Conservation (phyloP, 2,888 invertebrate species). For the Pegoplata infirma region DNA sequence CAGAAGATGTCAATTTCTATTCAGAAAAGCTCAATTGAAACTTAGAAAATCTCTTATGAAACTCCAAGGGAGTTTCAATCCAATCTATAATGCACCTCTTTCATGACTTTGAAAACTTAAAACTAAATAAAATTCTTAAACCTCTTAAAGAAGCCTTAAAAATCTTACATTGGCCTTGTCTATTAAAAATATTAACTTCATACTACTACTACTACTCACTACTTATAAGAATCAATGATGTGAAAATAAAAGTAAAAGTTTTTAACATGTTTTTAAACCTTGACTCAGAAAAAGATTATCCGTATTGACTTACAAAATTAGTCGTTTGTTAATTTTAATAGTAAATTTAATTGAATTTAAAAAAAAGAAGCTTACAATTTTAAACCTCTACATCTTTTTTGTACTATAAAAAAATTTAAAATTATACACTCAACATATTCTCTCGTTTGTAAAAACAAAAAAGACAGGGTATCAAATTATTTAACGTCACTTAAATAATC, state of each 20-base stretch:
- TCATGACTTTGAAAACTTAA: no score
- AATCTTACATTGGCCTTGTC: no score
- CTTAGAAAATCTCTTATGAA: no score
- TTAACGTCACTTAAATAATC: slow-evolving; percentile 5
- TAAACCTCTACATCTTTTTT: neutral
- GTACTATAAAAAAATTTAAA: neutral
- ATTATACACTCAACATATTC: neutral
- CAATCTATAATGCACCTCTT: no score
- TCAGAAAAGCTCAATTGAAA: no score
- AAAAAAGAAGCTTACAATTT: slow-evolving; percentile 31
- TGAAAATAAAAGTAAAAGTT: slow-evolving; percentile 17
- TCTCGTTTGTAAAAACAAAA: neutral
- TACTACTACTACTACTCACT: no score
- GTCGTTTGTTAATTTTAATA: slow-evolving; percentile 21
- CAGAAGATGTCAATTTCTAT: no score
- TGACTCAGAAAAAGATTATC: slow-evolving; percentile 35
- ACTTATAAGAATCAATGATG: neutral
- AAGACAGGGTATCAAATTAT: slow-evolving; percentile 17
- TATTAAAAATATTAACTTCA: no score
- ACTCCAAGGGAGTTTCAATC: no score
- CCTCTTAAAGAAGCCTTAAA: no score
- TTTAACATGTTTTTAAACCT: slow-evolving; percentile 2
- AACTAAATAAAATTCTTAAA: no score
- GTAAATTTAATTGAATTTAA: slow-evolving; percentile 29
- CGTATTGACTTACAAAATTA: neutral